These are phyloP conservation scores for Octodonta nipae DNA, from an alignment of 2,888 invertebrate genomes.

Conservation along the genomic window DNA sequence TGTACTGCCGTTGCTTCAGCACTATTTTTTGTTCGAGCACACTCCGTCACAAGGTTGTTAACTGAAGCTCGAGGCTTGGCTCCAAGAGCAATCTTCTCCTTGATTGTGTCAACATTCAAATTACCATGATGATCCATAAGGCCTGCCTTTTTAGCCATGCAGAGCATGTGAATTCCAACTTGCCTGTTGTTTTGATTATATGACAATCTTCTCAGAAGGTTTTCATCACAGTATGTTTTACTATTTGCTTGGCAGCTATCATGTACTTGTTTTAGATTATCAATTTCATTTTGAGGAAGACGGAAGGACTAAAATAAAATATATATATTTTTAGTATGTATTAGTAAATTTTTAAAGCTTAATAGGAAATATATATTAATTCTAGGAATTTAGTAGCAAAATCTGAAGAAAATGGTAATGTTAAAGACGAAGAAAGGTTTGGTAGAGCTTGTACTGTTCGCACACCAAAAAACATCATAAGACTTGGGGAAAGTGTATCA, in stretches of 20 bases:
- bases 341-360: no score
- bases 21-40: conserved; percentile 7
- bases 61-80: conserved; percentile 6
- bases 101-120: conserved; percentile 6
- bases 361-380: no score
- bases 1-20: conserved; percentile 9
- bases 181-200: conserved; percentile 7
- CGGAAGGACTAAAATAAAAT: conserved; percentile 8
- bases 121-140: conserved; percentile 9
- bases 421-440: no score
- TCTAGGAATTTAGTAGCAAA: no score
- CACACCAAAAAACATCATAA: no score
- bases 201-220: conserved; percentile 8
- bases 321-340: no score
- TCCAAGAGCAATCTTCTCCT: conserved; percentile 7
- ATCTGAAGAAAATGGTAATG: no score
- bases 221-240: conserved; percentile 10
- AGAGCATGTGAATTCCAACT: conserved; percentile 12
- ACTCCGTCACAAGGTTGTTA: conserved; percentile 7
- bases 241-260: conserved; percentile 10
- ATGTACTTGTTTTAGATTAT: conserved; percentile 8
- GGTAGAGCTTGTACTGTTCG: no score
- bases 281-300: conserved; percentile 7
- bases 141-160: conserved; percentile 13
- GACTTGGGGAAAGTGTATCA: no score